Conservation (phyloP, 2,888 invertebrate species). For the Sesamia inferens region DNA sequence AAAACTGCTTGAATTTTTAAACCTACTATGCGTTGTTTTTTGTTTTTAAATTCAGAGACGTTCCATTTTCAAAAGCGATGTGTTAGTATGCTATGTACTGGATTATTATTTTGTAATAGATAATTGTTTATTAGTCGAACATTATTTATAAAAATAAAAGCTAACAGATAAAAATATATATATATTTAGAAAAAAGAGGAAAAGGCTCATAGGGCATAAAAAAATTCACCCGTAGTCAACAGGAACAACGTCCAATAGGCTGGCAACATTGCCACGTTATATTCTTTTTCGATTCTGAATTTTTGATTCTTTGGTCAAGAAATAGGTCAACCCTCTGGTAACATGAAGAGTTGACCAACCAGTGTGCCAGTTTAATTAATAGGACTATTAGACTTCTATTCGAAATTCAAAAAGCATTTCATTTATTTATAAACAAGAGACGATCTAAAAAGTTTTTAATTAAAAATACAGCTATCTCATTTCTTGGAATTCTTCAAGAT, state of each 20-base stretch:
- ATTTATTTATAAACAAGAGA: slow-evolving; percentile 56
- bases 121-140: neutral
- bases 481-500: slow-evolving; percentile 81
- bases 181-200: neutral
- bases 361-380: slow-evolving; percentile 57
- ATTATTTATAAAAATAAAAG: neutral
- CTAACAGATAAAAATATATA: neutral
- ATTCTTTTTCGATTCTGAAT: neutral
- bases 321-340: neutral
- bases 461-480: slow-evolving; percentile 75
- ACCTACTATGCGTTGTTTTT: slow-evolving; percentile 22
- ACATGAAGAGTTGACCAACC: neutral
- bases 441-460: slow-evolving; percentile 66
- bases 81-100: slow-evolving; percentile 51
- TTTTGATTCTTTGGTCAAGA: neutral
- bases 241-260: neutral
- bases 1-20: slow-evolving; percentile 46
- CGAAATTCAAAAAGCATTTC: slow-evolving; percentile 48
- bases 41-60: slow-evolving; percentile 25
- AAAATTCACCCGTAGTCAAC: neutral
- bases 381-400: slow-evolving; percentile 56
- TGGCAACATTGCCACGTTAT: neutral
- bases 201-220: neutral
- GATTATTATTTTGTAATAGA: neutral
- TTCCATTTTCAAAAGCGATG: slow-evolving; percentile 52